phyloP scores from a whole-genome alignment of 2,797 vertebrate species.

The Hypotaenidia philippensis region DNA sequence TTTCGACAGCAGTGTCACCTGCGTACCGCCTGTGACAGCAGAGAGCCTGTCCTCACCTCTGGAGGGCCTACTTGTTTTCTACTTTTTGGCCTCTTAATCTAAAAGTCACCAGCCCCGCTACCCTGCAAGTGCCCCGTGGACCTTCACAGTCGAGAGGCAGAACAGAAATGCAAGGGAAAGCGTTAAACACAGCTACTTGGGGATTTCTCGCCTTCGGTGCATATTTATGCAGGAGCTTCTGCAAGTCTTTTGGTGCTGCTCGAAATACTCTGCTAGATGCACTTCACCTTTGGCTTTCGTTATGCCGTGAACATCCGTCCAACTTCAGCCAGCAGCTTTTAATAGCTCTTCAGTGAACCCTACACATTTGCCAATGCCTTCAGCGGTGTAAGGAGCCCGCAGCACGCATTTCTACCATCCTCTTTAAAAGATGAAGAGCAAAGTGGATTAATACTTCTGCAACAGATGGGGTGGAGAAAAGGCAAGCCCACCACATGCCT shows the following conservation, averaged over 20 bases:
- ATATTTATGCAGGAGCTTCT: background rate
- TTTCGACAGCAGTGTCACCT: background rate
- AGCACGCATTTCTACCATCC: background rate
- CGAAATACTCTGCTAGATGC: background rate
- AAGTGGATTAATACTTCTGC: background rate
- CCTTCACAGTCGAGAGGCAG: background rate
- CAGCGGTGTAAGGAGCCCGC: background rate
- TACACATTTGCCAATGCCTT: background rate
- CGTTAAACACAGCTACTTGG: background rate
- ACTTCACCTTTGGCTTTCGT: background rate
- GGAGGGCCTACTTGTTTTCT: background rate
- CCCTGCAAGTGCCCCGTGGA: fast-evolving
- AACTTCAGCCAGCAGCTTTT: conserved; percentile 3
- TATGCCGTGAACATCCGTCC: background rate
- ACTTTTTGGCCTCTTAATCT: background rate
- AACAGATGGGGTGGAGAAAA: background rate
- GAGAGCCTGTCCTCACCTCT: background rate
- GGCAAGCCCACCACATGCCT: background rate
- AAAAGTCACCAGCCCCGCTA: background rate
- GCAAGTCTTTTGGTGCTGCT: background rate
- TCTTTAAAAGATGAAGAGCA: background rate
- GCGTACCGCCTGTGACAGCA: background rate
- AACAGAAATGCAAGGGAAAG: background rate
- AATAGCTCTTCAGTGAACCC: background rate
- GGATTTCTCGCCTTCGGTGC: background rate